Conservation (phyloP, 2,888 invertebrate genomes). For the Callimorpha dominula region DNA sequence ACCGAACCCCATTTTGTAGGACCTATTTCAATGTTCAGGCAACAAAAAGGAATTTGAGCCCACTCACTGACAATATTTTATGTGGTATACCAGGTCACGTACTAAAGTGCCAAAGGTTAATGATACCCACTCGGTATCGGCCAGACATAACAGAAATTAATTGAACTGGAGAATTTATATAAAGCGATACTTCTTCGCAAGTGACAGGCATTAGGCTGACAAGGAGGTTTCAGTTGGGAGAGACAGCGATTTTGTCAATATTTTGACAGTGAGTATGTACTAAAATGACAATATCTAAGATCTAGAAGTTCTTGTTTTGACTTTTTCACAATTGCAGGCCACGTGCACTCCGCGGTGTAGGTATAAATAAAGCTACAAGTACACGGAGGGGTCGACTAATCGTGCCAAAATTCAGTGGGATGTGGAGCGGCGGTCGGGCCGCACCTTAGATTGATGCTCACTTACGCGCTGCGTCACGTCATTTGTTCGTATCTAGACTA, state of each 20-base stretch:
- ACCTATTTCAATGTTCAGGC: constrained; percentile 2
- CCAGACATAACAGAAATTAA: constrained; percentile 79
- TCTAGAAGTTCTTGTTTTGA: too few species aligned
- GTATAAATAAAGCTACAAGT: too few species aligned
- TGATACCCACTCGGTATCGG: constrained; percentile 72
- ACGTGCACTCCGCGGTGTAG: too few species aligned
- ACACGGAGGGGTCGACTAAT: too few species aligned
- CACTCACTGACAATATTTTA: constrained; percentile 21
- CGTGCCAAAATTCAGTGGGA: too few species aligned
- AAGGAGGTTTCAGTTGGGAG: constrained; percentile 44
- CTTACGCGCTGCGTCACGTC: too few species aligned
- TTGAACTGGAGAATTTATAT: constrained; percentile 79
- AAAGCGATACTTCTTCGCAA: constrained; percentile 77
- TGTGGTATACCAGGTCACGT: constrained; percentile 31
- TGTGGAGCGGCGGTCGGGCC: too few species aligned
- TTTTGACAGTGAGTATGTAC: background rate
- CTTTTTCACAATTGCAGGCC: too few species aligned
- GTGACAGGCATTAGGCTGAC: constrained; percentile 71
- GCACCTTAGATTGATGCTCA: too few species aligned
- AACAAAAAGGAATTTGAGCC: constrained; percentile 5
- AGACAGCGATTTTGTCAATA: constrained; percentile 38
- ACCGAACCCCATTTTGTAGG: background rate
- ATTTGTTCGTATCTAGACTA: too few species aligned
- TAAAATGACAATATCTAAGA: too few species aligned
- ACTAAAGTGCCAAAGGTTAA: constrained; percentile 65